Evolutionary conservation across 2,888 invertebrate species (phyloP).

Genomic region (Bellardia pandia): DNA sequence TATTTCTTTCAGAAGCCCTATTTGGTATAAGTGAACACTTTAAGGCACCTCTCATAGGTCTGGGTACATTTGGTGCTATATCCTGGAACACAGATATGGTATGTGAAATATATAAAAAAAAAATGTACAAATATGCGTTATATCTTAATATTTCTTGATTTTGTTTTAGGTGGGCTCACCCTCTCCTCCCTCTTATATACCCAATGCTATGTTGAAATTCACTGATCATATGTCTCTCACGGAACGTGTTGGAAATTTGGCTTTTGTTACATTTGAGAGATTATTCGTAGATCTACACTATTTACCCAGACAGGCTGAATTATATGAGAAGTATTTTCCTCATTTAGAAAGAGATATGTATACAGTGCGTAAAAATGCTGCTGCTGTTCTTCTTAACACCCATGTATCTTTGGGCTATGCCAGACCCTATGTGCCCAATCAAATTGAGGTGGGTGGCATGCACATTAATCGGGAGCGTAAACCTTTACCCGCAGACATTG

Average conservation of each 20-base stretch:
- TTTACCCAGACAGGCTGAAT: slow-evolving; percentile 79
- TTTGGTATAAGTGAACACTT: slow-evolving; percentile 81
- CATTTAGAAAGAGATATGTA: slow-evolving; percentile 77
- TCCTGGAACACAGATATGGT: slow-evolving; percentile 81
- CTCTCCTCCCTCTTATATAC: slow-evolving; percentile 82
- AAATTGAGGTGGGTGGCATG: slow-evolving; percentile 84
- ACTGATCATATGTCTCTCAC: slow-evolving; percentile 82
- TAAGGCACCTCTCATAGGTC: slow-evolving; percentile 80
- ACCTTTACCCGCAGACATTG: slow-evolving; percentile 81
- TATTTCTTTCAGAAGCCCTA: slow-evolving; percentile 83
- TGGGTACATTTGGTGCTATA: slow-evolving; percentile 80
- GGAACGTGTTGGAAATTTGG: slow-evolving; percentile 81
- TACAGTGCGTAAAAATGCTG: slow-evolving; percentile 78
- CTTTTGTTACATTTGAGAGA: slow-evolving; percentile 76
- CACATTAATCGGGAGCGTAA: slow-evolving; percentile 81
- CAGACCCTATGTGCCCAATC: slow-evolving; percentile 83
- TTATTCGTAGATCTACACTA: slow-evolving; percentile 76
- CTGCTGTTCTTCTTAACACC: slow-evolving; percentile 81
- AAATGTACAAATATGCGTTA: background rate
- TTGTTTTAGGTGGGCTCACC: slow-evolving; percentile 77
- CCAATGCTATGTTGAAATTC: slow-evolving; percentile 78
- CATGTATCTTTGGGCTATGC: slow-evolving; percentile 81
- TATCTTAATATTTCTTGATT: slow-evolving; percentile 67
- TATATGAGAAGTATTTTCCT: slow-evolving; percentile 80
- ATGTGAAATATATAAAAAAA: background rate